Base-by-base conservation (phyloP, 1,140 invertebrate genomes). In the Ostrea denselamellosa region DNA sequence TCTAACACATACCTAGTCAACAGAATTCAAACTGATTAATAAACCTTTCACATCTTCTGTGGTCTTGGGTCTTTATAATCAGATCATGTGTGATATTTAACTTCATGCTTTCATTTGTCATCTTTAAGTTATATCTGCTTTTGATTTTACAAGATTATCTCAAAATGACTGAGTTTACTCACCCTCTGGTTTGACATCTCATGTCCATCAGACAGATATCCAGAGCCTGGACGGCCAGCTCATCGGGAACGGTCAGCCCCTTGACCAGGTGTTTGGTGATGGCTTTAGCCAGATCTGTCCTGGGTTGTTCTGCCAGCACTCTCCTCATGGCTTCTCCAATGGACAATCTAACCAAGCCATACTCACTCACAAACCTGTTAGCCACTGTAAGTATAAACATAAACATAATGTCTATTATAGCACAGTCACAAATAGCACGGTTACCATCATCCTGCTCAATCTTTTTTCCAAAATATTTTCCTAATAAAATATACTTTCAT, bases 1-100 rank as follows among this genome's bases (percentile, higher is more conserved):
- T 95, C 95, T 65, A 95, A 85, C 19, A 95, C 93, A 90, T 93
- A 95, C n/a, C 95, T 95, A 88, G 12, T 81, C n/a, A 44, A 44
- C 5, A 44, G 34, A 44, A 2, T 44, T 44, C 5, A 44, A 44
- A 44, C 34, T 2, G 34, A 44, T 44, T 44, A 44, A 44, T 44
- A 44, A 44, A 44, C 34, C 34, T 44, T 44, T 44, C 34, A 44
- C 34, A 44, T 44, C 34, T 44, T 44, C 34, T 44, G 34, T 44
- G 34, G 34, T 44, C 34, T n/a, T 44, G 34, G 34, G 34, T 44
- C 34, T 44, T 44, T 5, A 44, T 44, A 44, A 44, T 44, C 34
- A 44, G 34, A 44, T 44, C 34, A 44, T 44, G 34, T 44, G 34
- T 44, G 34, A 44, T 44, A 44, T 44, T n/a, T n/a, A n/a, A n/a